These are phyloP conservation scores for Carabus problematicus DNA, from an alignment of 2,888 invertebrate species.

Conservation along the genomic window DNA sequence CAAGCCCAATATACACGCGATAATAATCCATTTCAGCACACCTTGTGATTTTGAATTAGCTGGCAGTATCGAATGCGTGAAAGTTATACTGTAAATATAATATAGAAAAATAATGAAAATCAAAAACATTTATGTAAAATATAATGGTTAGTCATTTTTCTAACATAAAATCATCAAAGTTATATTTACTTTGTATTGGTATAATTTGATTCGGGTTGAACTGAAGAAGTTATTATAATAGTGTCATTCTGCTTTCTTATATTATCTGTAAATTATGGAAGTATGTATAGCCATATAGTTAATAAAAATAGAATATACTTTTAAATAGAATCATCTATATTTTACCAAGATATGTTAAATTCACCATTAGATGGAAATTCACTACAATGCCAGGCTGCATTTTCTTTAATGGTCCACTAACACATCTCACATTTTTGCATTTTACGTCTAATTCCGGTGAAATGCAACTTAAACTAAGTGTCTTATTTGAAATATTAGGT, in stretches of 20 bases:
- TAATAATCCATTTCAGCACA: constrained; percentile 28
- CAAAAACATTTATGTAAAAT: constrained; percentile 7
- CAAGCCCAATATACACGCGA: constrained; percentile 52
- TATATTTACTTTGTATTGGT: constrained; percentile 29
- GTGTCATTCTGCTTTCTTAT: constrained; percentile 56
- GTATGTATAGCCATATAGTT: constrained; percentile 23
- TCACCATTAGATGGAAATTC: constrained; percentile 45
- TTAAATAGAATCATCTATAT: constrained; percentile 17
- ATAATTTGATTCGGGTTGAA: constrained; percentile 27
- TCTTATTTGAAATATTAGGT: constrained; percentile 18
- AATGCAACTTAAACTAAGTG: constrained; percentile 13
- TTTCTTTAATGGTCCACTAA: constrained; percentile 22
- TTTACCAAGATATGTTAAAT: constrained; percentile 47
- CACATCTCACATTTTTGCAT: constrained; percentile 18
- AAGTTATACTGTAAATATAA: constrained; percentile 31
- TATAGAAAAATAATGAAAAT: too few species aligned
- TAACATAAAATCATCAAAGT: too few species aligned
- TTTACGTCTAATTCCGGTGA: constrained; percentile 12
- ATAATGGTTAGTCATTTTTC: not conserved
- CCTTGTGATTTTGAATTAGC: constrained; percentile 15
- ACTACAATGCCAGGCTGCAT: constrained; percentile 45
- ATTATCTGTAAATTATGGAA: constrained; percentile 47
- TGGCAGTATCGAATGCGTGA: constrained; percentile 25
- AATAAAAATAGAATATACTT: too few species aligned
- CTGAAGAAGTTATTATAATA: constrained; percentile 46